These are phyloP conservation scores for Pseudonaja textilis DNA, from an alignment of 2,113 vertebrate species.

Conservation along the genomic window DNA sequence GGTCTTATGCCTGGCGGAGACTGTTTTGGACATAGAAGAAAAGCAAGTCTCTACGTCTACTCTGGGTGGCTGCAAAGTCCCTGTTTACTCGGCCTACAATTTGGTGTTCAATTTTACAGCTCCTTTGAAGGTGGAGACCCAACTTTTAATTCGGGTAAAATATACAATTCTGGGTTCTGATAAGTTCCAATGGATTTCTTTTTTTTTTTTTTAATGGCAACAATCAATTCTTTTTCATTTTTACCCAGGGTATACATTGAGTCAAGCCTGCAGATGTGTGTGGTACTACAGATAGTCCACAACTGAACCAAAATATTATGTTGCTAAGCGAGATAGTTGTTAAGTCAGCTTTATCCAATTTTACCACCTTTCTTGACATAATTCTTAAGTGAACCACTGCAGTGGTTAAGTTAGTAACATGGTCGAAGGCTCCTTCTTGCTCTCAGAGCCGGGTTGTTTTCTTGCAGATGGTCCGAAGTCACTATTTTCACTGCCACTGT, in stretches of 20 bases:
- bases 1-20: neutral
- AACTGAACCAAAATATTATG: neutral
- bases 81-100: neutral
- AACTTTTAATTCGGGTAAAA: neutral
- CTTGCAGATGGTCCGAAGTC: no score
- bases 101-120: neutral
- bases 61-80: neutral
- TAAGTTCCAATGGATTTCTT: neutral
- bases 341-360: neutral
- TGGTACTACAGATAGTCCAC: neutral
- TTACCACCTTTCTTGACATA: neutral
- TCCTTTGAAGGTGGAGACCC: neutral
- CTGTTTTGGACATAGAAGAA: neutral
- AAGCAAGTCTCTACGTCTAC: neutral
- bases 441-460: no score
- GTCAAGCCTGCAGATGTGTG: constrained; percentile 18
- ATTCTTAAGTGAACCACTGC: neutral
- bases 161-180: neutral
- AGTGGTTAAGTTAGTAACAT: neutral
- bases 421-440: no score
- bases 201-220: neutral
- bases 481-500: no score
- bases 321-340: neutral
- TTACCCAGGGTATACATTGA: neutral
- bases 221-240: neutral